These are phyloP conservation scores for Eilema griseolum DNA, from an alignment of 2,888 invertebrate species.

Conservation along the genomic window DNA sequence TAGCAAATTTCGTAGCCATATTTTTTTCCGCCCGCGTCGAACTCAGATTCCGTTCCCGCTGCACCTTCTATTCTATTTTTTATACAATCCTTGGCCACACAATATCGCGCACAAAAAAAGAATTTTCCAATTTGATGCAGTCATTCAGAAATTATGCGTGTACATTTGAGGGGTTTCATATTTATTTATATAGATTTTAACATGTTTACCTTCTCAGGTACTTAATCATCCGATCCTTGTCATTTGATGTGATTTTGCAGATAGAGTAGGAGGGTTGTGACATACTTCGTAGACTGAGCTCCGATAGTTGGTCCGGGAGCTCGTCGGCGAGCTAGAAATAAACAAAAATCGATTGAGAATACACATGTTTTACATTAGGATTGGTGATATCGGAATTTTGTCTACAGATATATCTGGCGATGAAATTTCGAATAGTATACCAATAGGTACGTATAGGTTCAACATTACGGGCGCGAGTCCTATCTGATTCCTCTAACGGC, in stretches of 20 bases:
- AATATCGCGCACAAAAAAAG: too few species aligned
- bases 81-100: too few species aligned
- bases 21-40: too few species aligned
- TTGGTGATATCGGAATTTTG: background rate
- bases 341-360: slow-evolving; percentile 3
- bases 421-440: background rate
- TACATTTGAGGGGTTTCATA: too few species aligned
- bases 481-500: background rate
- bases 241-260: slow-evolving; percentile 63
- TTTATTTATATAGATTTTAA: too few species aligned
- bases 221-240: slow-evolving; percentile 69
- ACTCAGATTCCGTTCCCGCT: too few species aligned
- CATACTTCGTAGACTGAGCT: slow-evolving; percentile 71
- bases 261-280: slow-evolving; percentile 68
- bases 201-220: slow-evolving; percentile 71
- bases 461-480: background rate
- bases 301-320: slow-evolving; percentile 77
- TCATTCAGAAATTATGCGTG: too few species aligned
- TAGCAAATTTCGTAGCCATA: too few species aligned
- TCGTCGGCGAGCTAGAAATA: slow-evolving; percentile 75
- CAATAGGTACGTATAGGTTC: background rate
- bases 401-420: too few species aligned
- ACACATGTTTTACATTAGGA: background rate
- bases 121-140: too few species aligned
- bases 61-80: too few species aligned